Conservation (phyloP, 2,113 vertebrate species). For the Passer domesticus region DNA sequence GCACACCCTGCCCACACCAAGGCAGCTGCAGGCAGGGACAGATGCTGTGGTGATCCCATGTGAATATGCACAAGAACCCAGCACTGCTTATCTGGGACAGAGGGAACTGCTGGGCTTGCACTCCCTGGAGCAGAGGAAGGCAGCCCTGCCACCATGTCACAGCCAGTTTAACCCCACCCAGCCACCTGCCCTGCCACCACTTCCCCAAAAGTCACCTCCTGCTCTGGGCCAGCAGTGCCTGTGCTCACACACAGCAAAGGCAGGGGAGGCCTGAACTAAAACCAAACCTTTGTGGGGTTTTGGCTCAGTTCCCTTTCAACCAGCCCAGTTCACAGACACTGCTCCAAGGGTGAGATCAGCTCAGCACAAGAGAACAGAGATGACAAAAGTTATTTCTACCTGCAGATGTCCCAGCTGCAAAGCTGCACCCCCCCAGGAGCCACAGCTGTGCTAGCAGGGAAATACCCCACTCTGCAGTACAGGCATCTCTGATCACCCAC, state of each 20-base stretch:
- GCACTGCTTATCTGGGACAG: background rate
- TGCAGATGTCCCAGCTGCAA: background rate
- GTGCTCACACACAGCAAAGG: background rate
- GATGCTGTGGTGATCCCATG: background rate
- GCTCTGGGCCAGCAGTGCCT: background rate
- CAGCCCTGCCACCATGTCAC: background rate
- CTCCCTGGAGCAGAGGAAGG: background rate
- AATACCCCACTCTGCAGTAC: background rate
- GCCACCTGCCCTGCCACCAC: background rate
- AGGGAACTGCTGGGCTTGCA: background rate
- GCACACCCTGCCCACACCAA: background rate
- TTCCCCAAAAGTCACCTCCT: background rate
- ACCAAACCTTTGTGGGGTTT: background rate
- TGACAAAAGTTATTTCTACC: background rate
- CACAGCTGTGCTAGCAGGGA: background rate
- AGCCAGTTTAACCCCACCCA: background rate
- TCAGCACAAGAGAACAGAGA: background rate
- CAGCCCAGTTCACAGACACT: background rate
- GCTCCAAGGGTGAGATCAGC: background rate
- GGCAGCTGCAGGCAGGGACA: background rate
- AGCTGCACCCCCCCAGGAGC: background rate
- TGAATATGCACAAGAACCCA: background rate
- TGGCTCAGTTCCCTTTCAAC: background rate
- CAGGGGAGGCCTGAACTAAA: background rate
- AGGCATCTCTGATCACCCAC: background rate